A percentile compares a stretch with the other conserved stretches of the same genome.
Evolutionary conservation across 2,888 invertebrate species (phyloP).

Genomic region (Hemistola chrysoprasaria): DNA sequence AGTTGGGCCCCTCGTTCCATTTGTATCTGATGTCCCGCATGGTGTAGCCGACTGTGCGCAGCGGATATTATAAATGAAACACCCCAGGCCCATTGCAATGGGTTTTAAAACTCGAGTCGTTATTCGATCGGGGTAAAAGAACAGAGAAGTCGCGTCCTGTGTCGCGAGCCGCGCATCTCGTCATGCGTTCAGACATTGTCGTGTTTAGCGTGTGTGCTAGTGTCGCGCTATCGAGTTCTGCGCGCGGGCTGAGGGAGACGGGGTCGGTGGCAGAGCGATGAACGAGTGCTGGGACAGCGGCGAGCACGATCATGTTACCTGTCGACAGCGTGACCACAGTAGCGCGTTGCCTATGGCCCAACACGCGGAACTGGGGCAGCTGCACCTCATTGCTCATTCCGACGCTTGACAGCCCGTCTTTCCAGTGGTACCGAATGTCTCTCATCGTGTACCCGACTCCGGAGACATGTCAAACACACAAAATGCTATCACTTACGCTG

Average conservation of each 20-base stretch:
- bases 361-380: conserved; percentile 98
- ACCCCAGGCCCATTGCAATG: conserved; percentile 81
- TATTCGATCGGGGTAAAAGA: conserved; percentile 69
- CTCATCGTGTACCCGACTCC: conserved; percentile 98
- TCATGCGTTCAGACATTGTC: conserved; percentile 70
- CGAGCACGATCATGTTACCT: conserved; percentile 86
- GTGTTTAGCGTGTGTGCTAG: conserved; percentile 75
- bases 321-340: conserved; percentile 97
- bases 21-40: conserved; percentile 98
- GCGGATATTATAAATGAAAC: conserved; percentile 77
- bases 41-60: conserved; percentile 96
- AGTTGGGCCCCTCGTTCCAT: conserved; percentile 97
- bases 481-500: conserved; percentile 83
- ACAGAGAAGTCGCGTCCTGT: conserved; percentile 65
- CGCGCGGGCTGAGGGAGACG: conserved; percentile 77
- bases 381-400: conserved; percentile 97
- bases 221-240: conserved; percentile 70
- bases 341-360: conserved; percentile 97
- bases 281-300: conserved; percentile 68
- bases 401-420: conserved; percentile 95
- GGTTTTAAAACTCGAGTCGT: conserved; percentile 77
- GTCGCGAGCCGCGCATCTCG: conserved; percentile 69
- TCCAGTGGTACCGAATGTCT: conserved; percentile 98
- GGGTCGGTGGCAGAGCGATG: conserved; percentile 72
- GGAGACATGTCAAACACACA: conserved; percentile 83